Base-by-base conservation (phyloP, 2,888 invertebrate genomes). In the Kuschelorhynchus macadamiae region DNA sequence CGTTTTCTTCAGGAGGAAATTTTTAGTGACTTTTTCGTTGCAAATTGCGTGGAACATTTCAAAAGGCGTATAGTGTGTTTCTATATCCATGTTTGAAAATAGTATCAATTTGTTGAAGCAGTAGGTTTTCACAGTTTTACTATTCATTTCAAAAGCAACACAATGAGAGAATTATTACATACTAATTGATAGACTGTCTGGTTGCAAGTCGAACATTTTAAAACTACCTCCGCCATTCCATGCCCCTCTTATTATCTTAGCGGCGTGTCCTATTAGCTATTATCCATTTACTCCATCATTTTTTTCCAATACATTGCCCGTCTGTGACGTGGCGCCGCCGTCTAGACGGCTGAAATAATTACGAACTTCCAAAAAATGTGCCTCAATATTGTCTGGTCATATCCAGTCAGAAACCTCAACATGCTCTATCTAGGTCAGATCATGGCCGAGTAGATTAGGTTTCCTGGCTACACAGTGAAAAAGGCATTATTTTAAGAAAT, bases 281-380 rank as follows among this genome's bases (percentile, higher is more conserved):
- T 60, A 60, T 50, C 39, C 30, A 44, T 47, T 32, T 53, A 8
- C 39, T 20, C 21, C 39, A 25, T 12, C 33, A 39, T 57, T 65
- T 65, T n/a, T 59, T 59, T 53, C 52, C 57, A n/a, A 52, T 52
- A 65, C 59, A 65, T 59, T 65, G 59, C 50, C 46, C 16, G 5
- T 5, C 16, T 16, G 42, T 41, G 60, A 49, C 50, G 60, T 49
- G 16, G 18, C 18, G 21, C 30, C 57, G 65, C 65, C 65, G 65
- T 59, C 65, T 65, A 57, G 65, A 52, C 65, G 52, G 44, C 50
- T 42, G 25, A 56, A 47, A 42, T 42, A 50, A 30, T 30, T 32
- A 52, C 42, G 52, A 50, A 52, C 44, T 52, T 36, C 59, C 52
- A 33, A 59, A n/a, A 65, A 59, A 14, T 47, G 25, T 42, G 14